Evolutionary conservation across 2,797 vertebrate species (phyloP), one percentile per base, ranked within the genome.

Genomic region (Microtus californicus): DNA sequence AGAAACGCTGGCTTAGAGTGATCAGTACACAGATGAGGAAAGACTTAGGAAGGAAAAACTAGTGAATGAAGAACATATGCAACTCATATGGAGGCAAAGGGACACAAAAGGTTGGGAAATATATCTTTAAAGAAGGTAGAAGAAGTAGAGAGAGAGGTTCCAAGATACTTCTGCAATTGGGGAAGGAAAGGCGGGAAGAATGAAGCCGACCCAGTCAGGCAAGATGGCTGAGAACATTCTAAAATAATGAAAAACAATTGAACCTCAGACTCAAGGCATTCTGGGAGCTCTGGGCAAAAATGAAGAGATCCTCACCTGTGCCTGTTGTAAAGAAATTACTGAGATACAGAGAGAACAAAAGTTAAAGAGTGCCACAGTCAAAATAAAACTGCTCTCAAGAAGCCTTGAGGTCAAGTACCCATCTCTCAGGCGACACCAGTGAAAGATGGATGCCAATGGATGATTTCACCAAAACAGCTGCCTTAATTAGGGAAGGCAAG

Each of bases 161-260:
- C 37, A 45, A 83, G 1, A 29, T 27, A 23, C 6, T 90, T 87
- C 77, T 29, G 27, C 48, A 76, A 80, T 59, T n/a, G 13, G 2
- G 43, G 48, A 74, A 21, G 11, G 2, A 65, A 87, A 69, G n/a
- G 51, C 29, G 13, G 94, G 59, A 88, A 82, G 15, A 86, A 76
- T 21, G 79, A 91, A 1, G 74, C 34, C 11, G 90, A 89, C 51
- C 43, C 2, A 89, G 54, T 3, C 61, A 95, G 87, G 3, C 27
- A 89, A 67, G 8, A 82, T 29, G 34, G 5, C 34, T 95, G 21
- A 96, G 45, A 59, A 87, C 76, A 79, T 91, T 95, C 48, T 87
- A 88, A 90, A 96, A 71, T 79, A 34, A 91, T 27, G 7, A 80
- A 79, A 96, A 93, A 9, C 56, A 43, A 65, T 14, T 14, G 63